These are phyloP conservation scores for Drosophila suzukii DNA, from an alignment of 1,140 invertebrate genomes.

Conservation along the genomic window DNA sequence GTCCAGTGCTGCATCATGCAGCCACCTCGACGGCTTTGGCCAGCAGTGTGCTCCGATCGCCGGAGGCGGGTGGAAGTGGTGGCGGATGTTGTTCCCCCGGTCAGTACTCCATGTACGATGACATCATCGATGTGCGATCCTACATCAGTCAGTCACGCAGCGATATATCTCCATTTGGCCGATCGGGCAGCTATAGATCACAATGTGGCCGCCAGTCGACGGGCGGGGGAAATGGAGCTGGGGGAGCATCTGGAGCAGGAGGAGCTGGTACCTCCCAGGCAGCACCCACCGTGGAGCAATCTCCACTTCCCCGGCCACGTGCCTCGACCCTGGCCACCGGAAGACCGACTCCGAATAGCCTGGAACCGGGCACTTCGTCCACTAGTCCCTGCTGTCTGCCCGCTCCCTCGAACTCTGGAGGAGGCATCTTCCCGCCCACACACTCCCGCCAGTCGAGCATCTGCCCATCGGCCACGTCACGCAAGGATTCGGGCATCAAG, in stretches of 20 bases:
- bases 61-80: conserved; percentile 48
- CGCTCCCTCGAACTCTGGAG: conserved; percentile 12
- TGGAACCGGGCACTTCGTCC: conserved; percentile 45
- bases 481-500: conserved; percentile 94
- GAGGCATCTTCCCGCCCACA: conserved; percentile 16
- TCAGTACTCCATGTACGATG: conserved; percentile 84
- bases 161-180: conserved; percentile 87
- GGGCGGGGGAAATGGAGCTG: conserved; percentile 54
- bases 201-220: conserved; percentile 86
- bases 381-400: conserved; percentile 28
- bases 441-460: conserved; percentile 86
- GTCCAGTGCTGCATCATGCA: conserved; percentile 66
- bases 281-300: conserved; percentile 58
- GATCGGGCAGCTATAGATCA: conserved; percentile 87
- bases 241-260: conserved; percentile 39
- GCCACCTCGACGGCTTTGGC: conserved; percentile 67
- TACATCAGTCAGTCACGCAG: conserved; percentile 89
- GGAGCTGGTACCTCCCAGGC: conserved; percentile 17
- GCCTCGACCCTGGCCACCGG: conserved; percentile 85
- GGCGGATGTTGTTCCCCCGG: conserved; percentile 75
- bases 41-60: conserved; percentile 60
- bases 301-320: conserved; percentile 86
- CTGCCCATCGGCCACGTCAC: conserved; percentile 90
- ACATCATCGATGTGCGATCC: conserved; percentile 88
- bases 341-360: conserved; percentile 11